Base-by-base conservation (phyloP, 2,797 vertebrate species). In the Pitangus sulphuratus region DNA sequence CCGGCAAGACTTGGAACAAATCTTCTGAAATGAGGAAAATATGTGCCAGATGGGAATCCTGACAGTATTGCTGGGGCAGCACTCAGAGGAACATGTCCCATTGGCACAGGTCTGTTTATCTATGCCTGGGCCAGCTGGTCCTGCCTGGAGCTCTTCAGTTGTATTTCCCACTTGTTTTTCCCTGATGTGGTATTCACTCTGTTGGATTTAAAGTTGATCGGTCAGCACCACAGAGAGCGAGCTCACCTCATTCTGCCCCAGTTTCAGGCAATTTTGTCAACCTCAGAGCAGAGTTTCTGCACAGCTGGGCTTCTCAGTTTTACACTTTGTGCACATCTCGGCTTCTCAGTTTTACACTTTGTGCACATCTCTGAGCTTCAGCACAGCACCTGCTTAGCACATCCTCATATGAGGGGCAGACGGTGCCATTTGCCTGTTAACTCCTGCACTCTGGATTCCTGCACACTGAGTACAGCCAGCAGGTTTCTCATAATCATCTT, bases 371-470 rank as follows among this genome's bases (percentile, higher is more conserved):
- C 57, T 6, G 15, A 68, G 56, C 24, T 51, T 8, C 50, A 58
- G 68, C 74, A 40, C 9, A 37, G 78, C 45, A 30, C 7, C 48
- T 51, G 60, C 64, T 47, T 6, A 1, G 64, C 60, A 39, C 0
- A 2, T 25, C 25, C 1, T 2, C 19, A 24, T 62, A 21, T 1
- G 2, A 39, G 22, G 58, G 31, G 22, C 35, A 48, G 44, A 39
- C 0, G 0, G 3, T 26, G 58, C 37, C 11, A 6, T 16, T 44
- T 45, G 65, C 31, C 20, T 11, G 72, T 7, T 48, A 28, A 15
- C 22, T 71, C 7, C 75, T 16, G 16, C 28, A 33, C 19, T 42
- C 48, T 1, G 2, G 16, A 48, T 24, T 70, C 31, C 70, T 21
- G 18, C 47, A 22, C 8, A 6, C 22, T 12, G 16, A 45, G 12